phyloP scores from a whole-genome alignment of 2,113 vertebrate genomes.

The Otocyon megalotis region DNA sequence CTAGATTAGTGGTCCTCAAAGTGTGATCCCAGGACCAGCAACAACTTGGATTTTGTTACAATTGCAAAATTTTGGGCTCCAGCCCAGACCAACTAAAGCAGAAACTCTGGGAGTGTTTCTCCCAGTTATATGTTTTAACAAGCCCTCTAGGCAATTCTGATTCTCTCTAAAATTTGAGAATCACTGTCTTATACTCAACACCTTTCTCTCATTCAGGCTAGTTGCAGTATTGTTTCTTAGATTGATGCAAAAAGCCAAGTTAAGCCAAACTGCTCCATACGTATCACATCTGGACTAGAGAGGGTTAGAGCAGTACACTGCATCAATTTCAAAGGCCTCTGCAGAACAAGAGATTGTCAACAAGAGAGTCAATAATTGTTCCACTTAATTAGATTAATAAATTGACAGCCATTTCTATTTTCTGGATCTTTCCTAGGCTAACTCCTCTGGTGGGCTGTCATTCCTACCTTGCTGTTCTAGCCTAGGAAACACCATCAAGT shows the following conservation, averaged over 20 bases:
- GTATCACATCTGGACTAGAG: neutral
- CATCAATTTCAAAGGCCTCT: constrained; percentile 49
- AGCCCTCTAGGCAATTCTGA: neutral
- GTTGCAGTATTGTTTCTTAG: neutral
- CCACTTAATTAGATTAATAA: constrained; percentile 20
- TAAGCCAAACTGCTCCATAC: neutral
- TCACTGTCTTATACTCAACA: neutral
- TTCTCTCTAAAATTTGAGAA: neutral
- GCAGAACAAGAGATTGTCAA: constrained; percentile 13
- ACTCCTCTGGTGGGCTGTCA: neutral
- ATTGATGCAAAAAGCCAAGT: neutral
- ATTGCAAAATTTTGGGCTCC: neutral
- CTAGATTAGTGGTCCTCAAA: neutral
- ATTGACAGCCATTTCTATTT: neutral
- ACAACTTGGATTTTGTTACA: neutral
- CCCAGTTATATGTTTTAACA: neutral
- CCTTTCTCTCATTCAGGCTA: neutral
- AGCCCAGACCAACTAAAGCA: neutral
- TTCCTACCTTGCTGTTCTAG: neutral
- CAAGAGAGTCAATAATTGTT: neutral
- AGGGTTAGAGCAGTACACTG: neutral
- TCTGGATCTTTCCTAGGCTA: neutral
- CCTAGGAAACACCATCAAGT: neutral
- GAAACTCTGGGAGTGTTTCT: neutral
- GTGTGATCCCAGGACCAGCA: neutral